Percentiles rank a stretch among this genome's conserved stretches.
Evolutionary conservation across 1,140 invertebrate species (phyloP).

Genomic region (Leptoteleia sp.): DNA sequence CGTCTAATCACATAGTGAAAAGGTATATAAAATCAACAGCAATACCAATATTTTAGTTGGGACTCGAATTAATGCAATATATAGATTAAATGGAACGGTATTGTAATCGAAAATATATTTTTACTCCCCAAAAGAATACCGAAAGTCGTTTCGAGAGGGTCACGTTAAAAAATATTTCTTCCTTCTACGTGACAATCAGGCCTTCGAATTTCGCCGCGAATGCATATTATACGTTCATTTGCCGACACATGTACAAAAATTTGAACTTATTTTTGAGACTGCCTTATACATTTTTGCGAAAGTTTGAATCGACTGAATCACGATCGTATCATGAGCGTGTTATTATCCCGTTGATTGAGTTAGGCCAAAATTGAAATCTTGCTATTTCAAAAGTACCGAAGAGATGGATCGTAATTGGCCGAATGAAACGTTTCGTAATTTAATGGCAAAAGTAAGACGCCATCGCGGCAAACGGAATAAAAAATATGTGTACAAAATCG

Average conservation of each 20-base stretch:
- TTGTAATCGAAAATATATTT: slow-evolving; percentile 43
- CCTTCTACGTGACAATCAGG: slow-evolving; percentile 48
- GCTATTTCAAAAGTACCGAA: slow-evolving; percentile 8
- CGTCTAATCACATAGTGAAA: no score
- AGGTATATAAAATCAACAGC: no score
- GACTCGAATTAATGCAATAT: slow-evolving; percentile 11
- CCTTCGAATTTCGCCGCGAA: slow-evolving; percentile 26
- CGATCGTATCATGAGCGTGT: slow-evolving; percentile 21
- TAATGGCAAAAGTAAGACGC: slow-evolving; percentile 29
- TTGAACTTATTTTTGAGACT: slow-evolving; percentile 46
- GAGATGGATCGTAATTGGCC: no score
- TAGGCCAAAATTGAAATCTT: slow-evolving; percentile 10
- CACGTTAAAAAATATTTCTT: slow-evolving; percentile 50
- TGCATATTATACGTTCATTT: slow-evolving; percentile 41
- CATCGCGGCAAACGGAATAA: slow-evolving; percentile 32
- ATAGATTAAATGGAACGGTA: slow-evolving; percentile 21
- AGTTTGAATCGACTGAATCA: slow-evolving; percentile 29
- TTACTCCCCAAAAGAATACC: slow-evolving; percentile 19
- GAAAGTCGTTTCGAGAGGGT: slow-evolving; percentile 46
- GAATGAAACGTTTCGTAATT: slow-evolving; percentile 23
- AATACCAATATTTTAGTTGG: no score
- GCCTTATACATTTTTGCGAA: slow-evolving; percentile 33
- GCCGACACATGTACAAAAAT: slow-evolving; percentile 47
- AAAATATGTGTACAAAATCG: slow-evolving; percentile 51
- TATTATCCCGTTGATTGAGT: slow-evolving; percentile 49